phyloP scores from a whole-genome alignment of 2,888 invertebrate genomes.

The Coremacera marginata region DNA sequence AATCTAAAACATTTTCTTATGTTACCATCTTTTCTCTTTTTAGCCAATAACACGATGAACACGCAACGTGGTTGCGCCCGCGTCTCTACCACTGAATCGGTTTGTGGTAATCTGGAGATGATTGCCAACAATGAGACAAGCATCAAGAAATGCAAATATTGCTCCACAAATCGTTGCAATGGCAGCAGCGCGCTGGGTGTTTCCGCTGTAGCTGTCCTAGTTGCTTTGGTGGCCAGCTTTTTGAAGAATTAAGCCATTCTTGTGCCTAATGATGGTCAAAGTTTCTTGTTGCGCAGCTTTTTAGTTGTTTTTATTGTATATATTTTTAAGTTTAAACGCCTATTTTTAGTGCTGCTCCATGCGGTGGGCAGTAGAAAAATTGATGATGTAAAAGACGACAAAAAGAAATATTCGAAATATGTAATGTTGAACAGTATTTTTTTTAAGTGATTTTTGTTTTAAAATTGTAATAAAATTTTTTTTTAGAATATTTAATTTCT shows the following conservation, averaged over 20 bases:
- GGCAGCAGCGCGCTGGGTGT: conserved; percentile 56
- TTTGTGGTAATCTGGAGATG: conserved; percentile 53
- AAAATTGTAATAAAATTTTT: no score
- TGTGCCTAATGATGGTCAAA: no score
- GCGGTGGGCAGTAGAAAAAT: neutral
- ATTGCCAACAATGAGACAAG: conserved; percentile 36
- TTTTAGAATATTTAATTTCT: no score
- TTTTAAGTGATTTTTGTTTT: no score
- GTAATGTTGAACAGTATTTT: neutral
- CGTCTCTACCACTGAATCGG: conserved; percentile 52
- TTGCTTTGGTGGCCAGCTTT: conserved; percentile 55
- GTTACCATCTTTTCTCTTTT: neutral
- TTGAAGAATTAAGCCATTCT: conserved; percentile 42
- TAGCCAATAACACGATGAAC: conserved; percentile 52
- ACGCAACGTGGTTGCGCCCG: conserved; percentile 63
- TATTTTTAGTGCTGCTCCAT: neutral
- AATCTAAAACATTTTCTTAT: neutral
- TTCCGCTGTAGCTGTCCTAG: conserved; percentile 55
- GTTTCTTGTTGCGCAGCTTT: neutral
- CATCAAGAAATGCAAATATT: conserved; percentile 55
- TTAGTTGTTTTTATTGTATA: neutral
- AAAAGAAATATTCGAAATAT: neutral
- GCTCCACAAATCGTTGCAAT: conserved; percentile 60
- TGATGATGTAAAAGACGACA: neutral
- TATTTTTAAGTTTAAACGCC: neutral